Base-by-base conservation (phyloP, 2,888 invertebrate genomes). In the Adela reaumurella region DNA sequence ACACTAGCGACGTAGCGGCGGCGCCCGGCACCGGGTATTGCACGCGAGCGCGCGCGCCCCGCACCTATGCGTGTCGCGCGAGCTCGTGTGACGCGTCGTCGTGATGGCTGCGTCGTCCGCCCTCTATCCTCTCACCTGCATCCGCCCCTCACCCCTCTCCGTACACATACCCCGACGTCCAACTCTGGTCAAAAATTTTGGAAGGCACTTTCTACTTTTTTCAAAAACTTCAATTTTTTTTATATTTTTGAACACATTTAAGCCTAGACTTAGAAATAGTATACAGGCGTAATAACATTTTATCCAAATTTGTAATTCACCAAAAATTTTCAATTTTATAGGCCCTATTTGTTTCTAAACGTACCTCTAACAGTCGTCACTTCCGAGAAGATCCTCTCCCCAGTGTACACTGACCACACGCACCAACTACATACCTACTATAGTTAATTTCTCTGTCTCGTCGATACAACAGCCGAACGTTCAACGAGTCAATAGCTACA, bases 201-300 rank as follows among this genome's bases (percentile, higher is more conserved):
- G 86, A 88, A 88, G 88, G 88, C 88, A 88, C 88, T 88, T 88
- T 85, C 87, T 87, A 87, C 87, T 81, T 83, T 81, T 82, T 81
- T 67, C 71, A 76, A 76, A 72, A 68, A 69, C 76, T 74, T 67
- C 62, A 69, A 64, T 68, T 79, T 62, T 77, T 65, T 77, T 71
- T 77, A 78, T 70, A 69, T 76, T 83, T 85, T 85, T 85, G 86
- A 87, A 87, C 86, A 87, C 86, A 87, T 85, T n/a, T 82, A 68
- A 84, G 84, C 84, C 84, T 84, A 84, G 80, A 83, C 81, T 78
- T 80, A 80, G 69, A 77, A 79, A 76, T 80, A 80, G 74, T 78
- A 77, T 76, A 78, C 77, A 74, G 74, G 77, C 77, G 76, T 76
- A 77, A 69, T 74, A 78, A 78, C 76, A 76, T 76, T 77, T n/a